Evolutionary conservation across 2,113 vertebrate genomes (phyloP), one percentile per base, ranked within the genome.

Genomic region (Tetrax tetrax): DNA sequence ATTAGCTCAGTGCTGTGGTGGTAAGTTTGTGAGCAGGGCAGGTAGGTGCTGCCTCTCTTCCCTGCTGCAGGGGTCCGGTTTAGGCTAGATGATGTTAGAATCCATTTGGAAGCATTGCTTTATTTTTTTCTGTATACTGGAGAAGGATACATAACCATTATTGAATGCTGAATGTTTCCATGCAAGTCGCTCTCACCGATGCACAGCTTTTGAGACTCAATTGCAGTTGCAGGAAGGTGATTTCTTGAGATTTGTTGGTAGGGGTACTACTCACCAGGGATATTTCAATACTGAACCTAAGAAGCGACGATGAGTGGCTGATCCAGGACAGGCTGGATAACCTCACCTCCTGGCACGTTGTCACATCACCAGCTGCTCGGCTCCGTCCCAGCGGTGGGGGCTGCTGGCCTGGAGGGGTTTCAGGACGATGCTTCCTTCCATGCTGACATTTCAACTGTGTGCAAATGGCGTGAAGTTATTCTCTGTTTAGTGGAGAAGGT

Each of bases 351-450:
- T 17, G 27, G 45, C 21, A 37, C 4, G 0, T 2, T 10, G n/a
- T 41, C 10, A 18, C 16, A 17, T 8, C 0, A 0, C 15, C 0
- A 1, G 0, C 2, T 33, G 29, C 79, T 70, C 1, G 0, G 25
- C 60, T 64, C 50, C 1, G 1, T 33, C 60, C 54, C 78, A 7
- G 4, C 4, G 37, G 51, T 25, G 68, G 25, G 0, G 75, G 74
- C 66, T 84, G 68, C 50, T 63, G 69, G 54, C 51, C 57, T 6
- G 53, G 25, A 68, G 37, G 9, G 25, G 14, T 8, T 60, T n/a
- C 4, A 76, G n/a, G 48, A 43, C 0, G 0, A 24, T 25, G 22
- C 18, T 83, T 27, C 25, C 43, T 72, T 60, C 70, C 53, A 13
- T 33, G 48, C 57, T 92, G 75, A 60, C 7, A 17, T 68, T 92